Percentiles rank a stretch among this genome's conserved stretches.
Conservation (phyloP, 1,140 invertebrate genomes). For the Caenorhabditis remanei region DNA sequence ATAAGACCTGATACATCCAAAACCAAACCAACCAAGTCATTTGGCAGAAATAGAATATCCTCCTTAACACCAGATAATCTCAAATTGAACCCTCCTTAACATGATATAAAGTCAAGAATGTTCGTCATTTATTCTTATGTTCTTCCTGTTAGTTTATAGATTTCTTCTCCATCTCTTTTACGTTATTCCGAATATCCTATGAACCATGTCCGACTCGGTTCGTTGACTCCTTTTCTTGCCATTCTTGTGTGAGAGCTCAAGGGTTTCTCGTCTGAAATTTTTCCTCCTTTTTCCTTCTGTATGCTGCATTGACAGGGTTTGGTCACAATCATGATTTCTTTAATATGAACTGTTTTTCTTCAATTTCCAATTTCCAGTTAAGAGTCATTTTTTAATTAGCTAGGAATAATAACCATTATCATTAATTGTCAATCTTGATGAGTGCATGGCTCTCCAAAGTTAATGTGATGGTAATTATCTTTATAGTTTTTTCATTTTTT, state of each 20-base stretch:
- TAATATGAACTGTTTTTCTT: not conserved
- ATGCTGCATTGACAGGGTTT: too few relatives aligned
- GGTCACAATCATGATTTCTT: not conserved
- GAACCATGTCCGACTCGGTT: slow-evolving; percentile 43
- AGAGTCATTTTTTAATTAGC: not conserved
- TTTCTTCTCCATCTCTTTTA: not conserved
- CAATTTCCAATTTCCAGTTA: too few relatives aligned
- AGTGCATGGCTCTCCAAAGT: not conserved
- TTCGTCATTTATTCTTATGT: slow-evolving; percentile 6
- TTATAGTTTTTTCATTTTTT: not conserved
- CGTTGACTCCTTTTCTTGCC: slow-evolving; percentile 3
- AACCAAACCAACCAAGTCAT: too few relatives aligned
- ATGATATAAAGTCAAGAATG: not conserved
- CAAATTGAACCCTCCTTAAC: not conserved
- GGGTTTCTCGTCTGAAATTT: slow-evolving; percentile 20
- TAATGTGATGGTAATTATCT: not conserved
- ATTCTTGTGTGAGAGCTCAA: not conserved
- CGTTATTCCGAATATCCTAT: slow-evolving; percentile 30
- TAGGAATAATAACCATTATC: not conserved
- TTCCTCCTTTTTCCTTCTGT: too few relatives aligned
- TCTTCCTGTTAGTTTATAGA: not conserved
- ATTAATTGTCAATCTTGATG: not conserved
- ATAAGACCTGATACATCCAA: too few relatives aligned
- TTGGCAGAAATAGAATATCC: too few relatives aligned
- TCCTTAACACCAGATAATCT: not conserved